Percentiles rank a stretch among this genome's conserved stretches.
phyloP scores from a whole-genome alignment of 2,888 invertebrate species.

The Hypercompe scribonia region DNA sequence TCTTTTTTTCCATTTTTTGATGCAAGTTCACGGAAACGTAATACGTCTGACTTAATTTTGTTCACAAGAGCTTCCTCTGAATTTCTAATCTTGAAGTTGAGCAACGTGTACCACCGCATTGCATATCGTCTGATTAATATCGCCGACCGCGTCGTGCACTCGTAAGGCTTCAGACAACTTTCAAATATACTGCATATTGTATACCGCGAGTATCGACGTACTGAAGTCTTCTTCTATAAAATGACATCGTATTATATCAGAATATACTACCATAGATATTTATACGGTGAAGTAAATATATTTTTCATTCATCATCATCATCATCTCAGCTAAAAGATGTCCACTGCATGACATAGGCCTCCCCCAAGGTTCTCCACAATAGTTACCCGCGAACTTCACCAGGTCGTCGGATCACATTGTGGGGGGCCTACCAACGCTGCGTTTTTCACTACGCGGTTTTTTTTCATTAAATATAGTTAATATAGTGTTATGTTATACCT shows the following conservation, averaged over 20 bases:
- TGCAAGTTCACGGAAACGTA: slow-evolving; percentile 17
- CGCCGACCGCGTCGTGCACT: slow-evolving; percentile 58
- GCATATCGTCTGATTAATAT: slow-evolving; percentile 83
- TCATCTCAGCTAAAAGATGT: too few relatives aligned
- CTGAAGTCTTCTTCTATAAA: slow-evolving; percentile 2
- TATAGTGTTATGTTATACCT: too few relatives aligned
- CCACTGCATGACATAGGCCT: too few relatives aligned
- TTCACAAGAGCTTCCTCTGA: slow-evolving; percentile 69
- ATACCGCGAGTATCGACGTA: slow-evolving; percentile 62
- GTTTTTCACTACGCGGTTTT: too few relatives aligned
- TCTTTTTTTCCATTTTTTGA: background rate
- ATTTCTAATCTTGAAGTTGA: slow-evolving; percentile 64
- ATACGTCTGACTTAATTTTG: slow-evolving; percentile 71
- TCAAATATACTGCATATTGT: slow-evolving; percentile 60
- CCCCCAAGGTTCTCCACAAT: too few relatives aligned
- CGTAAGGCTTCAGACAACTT: slow-evolving; percentile 75
- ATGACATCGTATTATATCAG: background rate
- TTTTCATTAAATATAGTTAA: too few relatives aligned
- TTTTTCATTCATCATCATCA: too few relatives aligned
- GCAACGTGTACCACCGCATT: slow-evolving; percentile 70
- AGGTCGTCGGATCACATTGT: too few relatives aligned
- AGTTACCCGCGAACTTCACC: too few relatives aligned
- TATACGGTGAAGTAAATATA: background rate
- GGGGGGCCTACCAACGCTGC: too few relatives aligned
- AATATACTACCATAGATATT: background rate